Conservation (phyloP, 1,140 invertebrate species). For the Drosophila ironensis region DNA sequence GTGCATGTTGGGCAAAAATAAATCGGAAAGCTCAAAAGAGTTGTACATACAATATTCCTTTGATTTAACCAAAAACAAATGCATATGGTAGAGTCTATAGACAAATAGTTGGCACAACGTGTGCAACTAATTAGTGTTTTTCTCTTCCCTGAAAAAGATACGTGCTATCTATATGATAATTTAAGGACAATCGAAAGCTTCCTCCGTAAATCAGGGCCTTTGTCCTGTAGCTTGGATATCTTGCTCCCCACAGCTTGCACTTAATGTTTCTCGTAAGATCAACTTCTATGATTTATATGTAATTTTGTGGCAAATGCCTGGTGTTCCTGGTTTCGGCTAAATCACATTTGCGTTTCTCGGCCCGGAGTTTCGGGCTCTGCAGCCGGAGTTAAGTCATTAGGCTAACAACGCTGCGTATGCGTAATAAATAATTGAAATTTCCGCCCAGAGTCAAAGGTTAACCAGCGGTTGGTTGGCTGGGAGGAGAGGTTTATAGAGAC, state of each 20-base stretch:
- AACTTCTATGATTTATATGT: conserved; percentile 30
- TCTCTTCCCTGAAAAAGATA: too few relatives aligned
- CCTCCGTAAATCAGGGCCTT: too few relatives aligned
- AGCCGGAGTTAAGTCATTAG: conserved; percentile 60
- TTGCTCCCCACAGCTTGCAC: not conserved
- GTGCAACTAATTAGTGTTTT: too few relatives aligned
- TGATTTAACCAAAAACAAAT: too few relatives aligned
- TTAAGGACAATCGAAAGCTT: too few relatives aligned
- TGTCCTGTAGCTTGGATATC: not conserved
- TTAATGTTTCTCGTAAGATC: conserved; percentile 10
- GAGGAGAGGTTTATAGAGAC: not conserved
- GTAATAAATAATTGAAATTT: conserved; percentile 78
- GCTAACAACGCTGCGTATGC: conserved; percentile 68
- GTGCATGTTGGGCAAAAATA: not conserved
- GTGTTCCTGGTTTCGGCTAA: conserved; percentile 18
- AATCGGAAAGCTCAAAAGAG: too few relatives aligned
- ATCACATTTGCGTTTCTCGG: conserved; percentile 33
- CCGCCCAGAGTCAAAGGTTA: conserved; percentile 55
- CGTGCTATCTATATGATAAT: too few relatives aligned
- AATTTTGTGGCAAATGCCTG: conserved; percentile 32
- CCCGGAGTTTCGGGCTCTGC: conserved; percentile 9
- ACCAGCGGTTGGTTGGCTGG: conserved; percentile 11
- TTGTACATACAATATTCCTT: too few relatives aligned
- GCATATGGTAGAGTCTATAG: too few relatives aligned
- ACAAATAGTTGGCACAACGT: too few relatives aligned